These are phyloP conservation scores for Endotricha flammealis DNA, from an alignment of 2,888 invertebrate genomes.

Conservation along the genomic window DNA sequence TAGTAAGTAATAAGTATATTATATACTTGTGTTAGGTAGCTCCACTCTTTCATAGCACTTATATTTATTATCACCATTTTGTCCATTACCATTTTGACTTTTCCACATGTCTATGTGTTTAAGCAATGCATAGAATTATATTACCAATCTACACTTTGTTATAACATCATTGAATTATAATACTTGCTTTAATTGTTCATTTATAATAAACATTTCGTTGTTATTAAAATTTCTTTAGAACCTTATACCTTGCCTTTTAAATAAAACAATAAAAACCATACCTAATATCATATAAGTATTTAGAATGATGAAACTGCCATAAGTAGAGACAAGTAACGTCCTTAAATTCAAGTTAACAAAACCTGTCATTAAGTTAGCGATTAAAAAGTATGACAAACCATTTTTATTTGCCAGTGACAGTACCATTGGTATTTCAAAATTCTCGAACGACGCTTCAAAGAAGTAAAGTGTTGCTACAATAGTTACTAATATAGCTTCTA, in stretches of 20 bases:
- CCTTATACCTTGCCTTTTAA: slow-evolving; percentile 63
- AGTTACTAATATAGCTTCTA: slow-evolving; percentile 81
- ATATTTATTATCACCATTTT: slow-evolving; percentile 1
- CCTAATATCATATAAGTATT: slow-evolving; percentile 75
- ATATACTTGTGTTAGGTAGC: too few species aligned
- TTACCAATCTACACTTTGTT: too few species aligned
- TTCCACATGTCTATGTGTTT: too few species aligned
- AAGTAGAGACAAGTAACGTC: slow-evolving; percentile 73
- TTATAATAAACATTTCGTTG: slow-evolving; percentile 8
- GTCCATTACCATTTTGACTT: slow-evolving; percentile 1
- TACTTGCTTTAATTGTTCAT: too few species aligned
- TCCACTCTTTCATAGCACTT: too few species aligned
- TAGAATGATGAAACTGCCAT: slow-evolving; percentile 72
- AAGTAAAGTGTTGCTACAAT: slow-evolving; percentile 74
- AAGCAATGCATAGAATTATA: too few species aligned
- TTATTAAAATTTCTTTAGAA: slow-evolving; percentile 38
- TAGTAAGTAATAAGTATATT: too few species aligned
- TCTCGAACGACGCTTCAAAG: slow-evolving; percentile 69
- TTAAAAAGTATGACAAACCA: slow-evolving; percentile 89
- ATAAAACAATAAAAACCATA: slow-evolving; percentile 37
- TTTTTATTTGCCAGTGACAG: slow-evolving; percentile 87
- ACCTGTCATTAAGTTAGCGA: slow-evolving; percentile 91
- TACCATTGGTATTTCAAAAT: slow-evolving; percentile 71
- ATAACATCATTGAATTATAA: too few species aligned
- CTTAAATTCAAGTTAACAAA: slow-evolving; percentile 84